Evolutionary conservation across 2,113 vertebrate species (phyloP).

Genomic region (Actenoides lindsayi): DNA sequence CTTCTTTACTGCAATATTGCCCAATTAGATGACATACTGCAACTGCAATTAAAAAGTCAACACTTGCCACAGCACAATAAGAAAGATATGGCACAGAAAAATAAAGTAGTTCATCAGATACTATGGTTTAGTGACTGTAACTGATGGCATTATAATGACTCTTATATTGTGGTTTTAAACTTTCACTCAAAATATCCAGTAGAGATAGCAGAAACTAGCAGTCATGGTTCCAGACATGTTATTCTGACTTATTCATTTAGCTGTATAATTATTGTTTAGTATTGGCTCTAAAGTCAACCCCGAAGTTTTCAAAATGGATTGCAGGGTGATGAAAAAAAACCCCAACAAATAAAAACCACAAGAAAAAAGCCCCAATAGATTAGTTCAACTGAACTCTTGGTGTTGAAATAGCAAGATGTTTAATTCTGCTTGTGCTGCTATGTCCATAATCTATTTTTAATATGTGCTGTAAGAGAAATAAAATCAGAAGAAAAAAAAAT

Average conservation of each 20-base stretch:
- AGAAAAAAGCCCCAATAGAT: neutral
- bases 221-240: neutral
- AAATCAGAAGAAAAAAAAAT: neutral
- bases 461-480: neutral
- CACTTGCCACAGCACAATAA: slow-evolving; percentile 9
- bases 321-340: neutral
- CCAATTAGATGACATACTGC: slow-evolving; percentile 41
- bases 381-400: neutral
- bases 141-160: slow-evolving; percentile 45
- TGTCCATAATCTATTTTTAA: neutral
- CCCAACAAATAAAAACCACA: neutral
- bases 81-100: neutral
- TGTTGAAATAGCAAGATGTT: neutral
- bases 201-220: neutral
- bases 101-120: slow-evolving; percentile 22
- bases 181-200: neutral
- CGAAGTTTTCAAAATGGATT: neutral
- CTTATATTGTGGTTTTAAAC: slow-evolving; percentile 22
- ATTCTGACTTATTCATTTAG: neutral
- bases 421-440: neutral
- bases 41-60: slow-evolving; percentile 39
- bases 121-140: slow-evolving; percentile 54
- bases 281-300: neutral
- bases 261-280: neutral
- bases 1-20: slow-evolving; percentile 20